Evolutionary conservation across 1,140 invertebrate species (phyloP).

Genomic region (Globodera ellingtonae): DNA sequence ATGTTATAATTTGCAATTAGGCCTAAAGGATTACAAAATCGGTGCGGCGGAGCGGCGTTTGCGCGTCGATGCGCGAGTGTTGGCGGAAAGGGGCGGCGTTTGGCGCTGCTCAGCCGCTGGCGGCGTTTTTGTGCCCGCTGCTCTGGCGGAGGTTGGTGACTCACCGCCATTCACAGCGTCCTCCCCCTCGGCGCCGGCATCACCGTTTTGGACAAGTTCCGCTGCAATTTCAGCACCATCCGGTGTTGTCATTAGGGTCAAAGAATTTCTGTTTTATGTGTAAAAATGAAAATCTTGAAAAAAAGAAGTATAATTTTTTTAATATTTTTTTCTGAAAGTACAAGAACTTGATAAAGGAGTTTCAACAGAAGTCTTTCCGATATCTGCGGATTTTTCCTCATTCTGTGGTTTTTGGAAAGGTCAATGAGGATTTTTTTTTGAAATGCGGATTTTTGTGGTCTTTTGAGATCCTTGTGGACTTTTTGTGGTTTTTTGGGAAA

Average conservation of each 20-base stretch:
- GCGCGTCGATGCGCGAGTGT: conserved; percentile 9
- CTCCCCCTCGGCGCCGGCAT: not conserved
- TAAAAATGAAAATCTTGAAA: not conserved
- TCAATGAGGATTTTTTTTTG: too few relatives aligned
- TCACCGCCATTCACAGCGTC: not conserved
- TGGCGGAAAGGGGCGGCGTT: not conserved
- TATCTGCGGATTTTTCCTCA: too few relatives aligned
- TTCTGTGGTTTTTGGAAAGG: too few relatives aligned
- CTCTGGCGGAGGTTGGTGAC: not conserved
- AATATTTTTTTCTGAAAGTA: too few relatives aligned
- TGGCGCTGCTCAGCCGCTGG: not conserved
- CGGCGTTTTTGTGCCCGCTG: not conserved
- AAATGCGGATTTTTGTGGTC: too few relatives aligned
- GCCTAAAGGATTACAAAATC: not conserved
- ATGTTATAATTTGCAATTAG: not conserved
- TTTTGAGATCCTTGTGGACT: too few relatives aligned
- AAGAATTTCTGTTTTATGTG: not conserved
- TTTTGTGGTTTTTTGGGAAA: too few relatives aligned
- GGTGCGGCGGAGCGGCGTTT: conserved; percentile 5
- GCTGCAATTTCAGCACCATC: not conserved
- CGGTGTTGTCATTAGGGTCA: not conserved
- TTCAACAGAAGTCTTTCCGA: too few relatives aligned
- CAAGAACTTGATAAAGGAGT: too few relatives aligned
- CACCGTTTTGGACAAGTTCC: not conserved
- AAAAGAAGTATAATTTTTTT: too few relatives aligned